Conservation (phyloP, 2,113 vertebrate genomes). For the Campylomormyrus numenius region DNA sequence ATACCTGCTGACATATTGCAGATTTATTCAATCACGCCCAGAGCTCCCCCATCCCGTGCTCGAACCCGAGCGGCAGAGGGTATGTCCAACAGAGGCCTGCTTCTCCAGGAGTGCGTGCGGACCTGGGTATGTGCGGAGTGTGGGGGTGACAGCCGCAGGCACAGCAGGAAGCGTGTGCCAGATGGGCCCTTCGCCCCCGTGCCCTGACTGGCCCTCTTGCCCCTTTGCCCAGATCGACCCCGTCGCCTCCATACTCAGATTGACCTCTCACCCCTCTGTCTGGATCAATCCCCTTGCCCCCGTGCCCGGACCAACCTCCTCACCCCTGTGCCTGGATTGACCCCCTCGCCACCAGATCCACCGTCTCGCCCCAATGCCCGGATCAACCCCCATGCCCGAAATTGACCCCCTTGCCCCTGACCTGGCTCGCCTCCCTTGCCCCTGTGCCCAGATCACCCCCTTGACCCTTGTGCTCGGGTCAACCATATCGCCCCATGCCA, state of each 20-base stretch:
- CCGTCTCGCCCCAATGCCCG: background rate
- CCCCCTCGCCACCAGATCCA: no score
- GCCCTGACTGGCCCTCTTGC: background rate
- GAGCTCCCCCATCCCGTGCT: background rate
- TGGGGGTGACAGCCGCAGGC: background rate
- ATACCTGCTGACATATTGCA: slow-evolving; percentile 50
- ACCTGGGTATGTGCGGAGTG: background rate
- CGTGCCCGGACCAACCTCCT: background rate
- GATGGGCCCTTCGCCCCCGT: background rate
- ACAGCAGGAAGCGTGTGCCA: background rate
- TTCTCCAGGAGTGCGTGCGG: background rate
- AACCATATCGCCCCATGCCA: background rate
- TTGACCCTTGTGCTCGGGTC: background rate
- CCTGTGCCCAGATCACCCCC: background rate
- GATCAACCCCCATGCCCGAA: background rate
- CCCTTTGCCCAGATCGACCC: background rate
- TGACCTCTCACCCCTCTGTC: background rate
- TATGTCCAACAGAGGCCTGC: background rate
- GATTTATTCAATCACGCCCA: slow-evolving; percentile 50
- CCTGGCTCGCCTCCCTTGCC: background rate
- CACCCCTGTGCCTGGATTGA: background rate
- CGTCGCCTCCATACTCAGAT: background rate
- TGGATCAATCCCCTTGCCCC: background rate
- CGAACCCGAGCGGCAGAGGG: background rate
- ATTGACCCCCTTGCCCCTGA: background rate